phyloP scores from a whole-genome alignment of 2,113 vertebrate species.

The Catharus fuscescens region DNA sequence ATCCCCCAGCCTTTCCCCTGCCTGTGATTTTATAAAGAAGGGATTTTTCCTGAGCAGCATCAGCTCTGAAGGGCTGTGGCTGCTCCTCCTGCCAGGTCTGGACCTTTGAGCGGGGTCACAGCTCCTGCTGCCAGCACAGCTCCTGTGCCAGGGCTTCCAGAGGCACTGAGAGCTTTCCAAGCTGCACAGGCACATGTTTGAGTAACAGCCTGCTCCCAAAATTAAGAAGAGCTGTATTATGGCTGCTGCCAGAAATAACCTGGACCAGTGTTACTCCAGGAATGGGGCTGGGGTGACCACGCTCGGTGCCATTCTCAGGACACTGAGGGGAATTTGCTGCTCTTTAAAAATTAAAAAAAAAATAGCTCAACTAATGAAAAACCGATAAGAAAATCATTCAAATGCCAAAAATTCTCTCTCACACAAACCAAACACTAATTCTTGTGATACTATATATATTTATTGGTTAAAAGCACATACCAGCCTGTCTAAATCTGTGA shows the following conservation, averaged over 20 bases:
- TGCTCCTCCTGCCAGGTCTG: background rate
- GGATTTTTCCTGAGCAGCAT: background rate
- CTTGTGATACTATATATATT: constrained; percentile 7
- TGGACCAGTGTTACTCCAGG: background rate
- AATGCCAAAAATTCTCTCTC: constrained; percentile 34
- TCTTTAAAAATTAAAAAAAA: background rate
- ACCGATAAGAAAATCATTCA: constrained; percentile 52
- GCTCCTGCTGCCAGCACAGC: background rate
- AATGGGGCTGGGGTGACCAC: background rate
- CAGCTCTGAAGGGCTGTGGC: background rate
- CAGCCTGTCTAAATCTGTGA: constrained; percentile 49
- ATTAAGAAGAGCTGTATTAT: constrained; percentile 19
- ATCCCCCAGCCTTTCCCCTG: background rate
- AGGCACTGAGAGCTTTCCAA: background rate
- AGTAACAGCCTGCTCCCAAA: constrained; percentile 19
- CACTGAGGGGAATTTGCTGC: background rate
- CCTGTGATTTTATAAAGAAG: background rate
- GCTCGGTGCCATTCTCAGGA: background rate
- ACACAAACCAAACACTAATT: background rate
- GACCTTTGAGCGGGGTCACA: background rate
- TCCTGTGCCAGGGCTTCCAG: background rate
- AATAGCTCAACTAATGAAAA: constrained; percentile 18
- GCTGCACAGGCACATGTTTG: background rate
- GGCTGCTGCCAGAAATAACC: constrained; percentile 47
- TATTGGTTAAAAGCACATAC: constrained; percentile 57